Conservation (phyloP, 2,888 invertebrate genomes). For the Sicus ferrugineus region DNA sequence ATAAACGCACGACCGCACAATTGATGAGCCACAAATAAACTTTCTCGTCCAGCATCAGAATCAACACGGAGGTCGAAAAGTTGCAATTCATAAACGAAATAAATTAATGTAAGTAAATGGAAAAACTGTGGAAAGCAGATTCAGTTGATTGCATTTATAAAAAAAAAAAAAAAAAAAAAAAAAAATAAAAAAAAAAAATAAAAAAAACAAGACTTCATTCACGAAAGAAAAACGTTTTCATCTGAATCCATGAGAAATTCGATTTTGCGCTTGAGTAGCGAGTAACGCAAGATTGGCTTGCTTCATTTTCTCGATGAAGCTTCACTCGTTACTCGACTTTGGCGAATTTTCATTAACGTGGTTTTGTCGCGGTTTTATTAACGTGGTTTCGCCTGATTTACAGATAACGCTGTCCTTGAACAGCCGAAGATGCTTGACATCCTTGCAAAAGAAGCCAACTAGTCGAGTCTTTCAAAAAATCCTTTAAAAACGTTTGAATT, state of each 20-base stretch:
- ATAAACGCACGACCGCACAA: background rate
- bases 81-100: background rate
- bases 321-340: no score
- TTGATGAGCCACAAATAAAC: constrained; percentile 6
- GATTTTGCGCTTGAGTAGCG: background rate
- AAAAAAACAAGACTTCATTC: background rate
- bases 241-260: background rate
- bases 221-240: background rate
- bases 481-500: no score
- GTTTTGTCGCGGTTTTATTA: no score
- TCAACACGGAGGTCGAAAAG: background rate
- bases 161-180: background rate
- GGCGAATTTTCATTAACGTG: no score
- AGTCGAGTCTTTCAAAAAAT: no score
- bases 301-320: no score
- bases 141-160: background rate
- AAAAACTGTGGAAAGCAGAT: background rate
- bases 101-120: background rate
- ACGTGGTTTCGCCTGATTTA: no score
- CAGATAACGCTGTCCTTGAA: no score
- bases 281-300: no score
- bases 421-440: no score
- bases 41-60: no score
- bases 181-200: background rate
- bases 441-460: no score